Conservation (phyloP, 2,113 vertebrate genomes). For the Phalacrocorax pelagicus region DNA sequence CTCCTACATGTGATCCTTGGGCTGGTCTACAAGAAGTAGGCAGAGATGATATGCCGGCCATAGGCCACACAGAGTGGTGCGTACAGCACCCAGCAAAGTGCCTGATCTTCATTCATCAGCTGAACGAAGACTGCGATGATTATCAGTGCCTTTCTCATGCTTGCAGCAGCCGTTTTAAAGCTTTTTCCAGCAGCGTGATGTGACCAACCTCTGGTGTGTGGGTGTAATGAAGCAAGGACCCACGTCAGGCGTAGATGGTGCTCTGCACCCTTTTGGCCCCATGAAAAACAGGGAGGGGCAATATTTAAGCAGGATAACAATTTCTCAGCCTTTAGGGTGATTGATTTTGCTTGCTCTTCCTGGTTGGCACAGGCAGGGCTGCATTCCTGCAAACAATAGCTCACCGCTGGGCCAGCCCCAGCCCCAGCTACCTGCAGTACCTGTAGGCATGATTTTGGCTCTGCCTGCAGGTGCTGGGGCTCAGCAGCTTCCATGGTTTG, state of each 20-base stretch:
- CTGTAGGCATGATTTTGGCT: background rate
- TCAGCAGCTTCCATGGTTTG: background rate
- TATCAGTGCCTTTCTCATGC: accelerated
- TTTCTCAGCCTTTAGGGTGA: background rate
- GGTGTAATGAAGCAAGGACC: background rate
- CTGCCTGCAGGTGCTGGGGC: background rate
- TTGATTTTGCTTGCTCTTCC: slow-evolving; percentile 41
- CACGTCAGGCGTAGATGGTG: accelerated
- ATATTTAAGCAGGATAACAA: background rate
- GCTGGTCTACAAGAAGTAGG: background rate
- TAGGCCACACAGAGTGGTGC: accelerated
- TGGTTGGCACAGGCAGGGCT: slow-evolving; percentile 18
- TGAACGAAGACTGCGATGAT: accelerated
- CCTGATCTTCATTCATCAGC: background rate
- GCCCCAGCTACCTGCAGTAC: background rate
- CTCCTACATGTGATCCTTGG: background rate
- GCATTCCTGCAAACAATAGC: slow-evolving; percentile 20
- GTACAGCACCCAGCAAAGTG: background rate
- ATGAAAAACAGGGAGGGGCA: background rate
- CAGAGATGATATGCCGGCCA: background rate
- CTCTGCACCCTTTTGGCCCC: background rate
- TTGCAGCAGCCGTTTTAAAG: background rate
- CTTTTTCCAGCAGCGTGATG: background rate
- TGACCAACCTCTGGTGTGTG: accelerated
- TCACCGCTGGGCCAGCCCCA: accelerated